Percentiles rank a stretch among this genome's conserved stretches.
phyloP scores from a whole-genome alignment of 2,797 vertebrate genomes.

The Aulostomus chinensis region DNA sequence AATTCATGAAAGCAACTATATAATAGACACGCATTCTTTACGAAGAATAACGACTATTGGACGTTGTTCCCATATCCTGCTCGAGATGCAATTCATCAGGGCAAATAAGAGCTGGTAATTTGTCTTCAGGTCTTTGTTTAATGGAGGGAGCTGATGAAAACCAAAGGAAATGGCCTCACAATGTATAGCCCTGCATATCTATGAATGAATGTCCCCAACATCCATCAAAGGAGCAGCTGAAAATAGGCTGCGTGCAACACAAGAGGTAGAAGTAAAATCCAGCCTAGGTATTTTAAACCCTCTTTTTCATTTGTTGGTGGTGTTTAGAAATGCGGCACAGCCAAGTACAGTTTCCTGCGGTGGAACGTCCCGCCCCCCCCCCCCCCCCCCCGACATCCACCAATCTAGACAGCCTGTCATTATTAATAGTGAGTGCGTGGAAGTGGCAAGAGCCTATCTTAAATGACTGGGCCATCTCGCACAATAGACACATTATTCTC shows the following conservation, averaged over 20 bases:
- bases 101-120: conserved; percentile 70
- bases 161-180: conserved; percentile 59
- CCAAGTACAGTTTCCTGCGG: conserved; percentile 47
- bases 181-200: conserved; percentile 48
- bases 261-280: conserved; percentile 1
- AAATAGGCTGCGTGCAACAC: conserved; percentile 27
- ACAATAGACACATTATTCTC: conserved; percentile 76
- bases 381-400: conserved; percentile 57
- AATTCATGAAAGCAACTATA: conserved; percentile 66
- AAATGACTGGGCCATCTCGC: conserved; percentile 65
- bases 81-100: conserved; percentile 65
- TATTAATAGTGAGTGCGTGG: conserved; percentile 62
- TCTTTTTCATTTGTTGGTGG: too few relatives aligned
- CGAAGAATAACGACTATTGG: conserved; percentile 60
- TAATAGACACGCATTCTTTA: conserved; percentile 66
- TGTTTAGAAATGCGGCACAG: conserved; percentile 46
- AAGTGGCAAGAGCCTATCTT: conserved; percentile 67
- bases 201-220: conserved; percentile 52
- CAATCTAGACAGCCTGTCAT: conserved; percentile 59
- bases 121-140: conserved; percentile 75
- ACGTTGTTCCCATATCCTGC: conserved; percentile 68
- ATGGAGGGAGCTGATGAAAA: conserved; percentile 75
- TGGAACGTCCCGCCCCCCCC: too few relatives aligned
- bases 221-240: conserved; percentile 43
- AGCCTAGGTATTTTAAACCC: too few relatives aligned